Evolutionary conservation across 2,797 vertebrate species (phyloP).

Genomic region (Gastrophryne carolinensis): DNA sequence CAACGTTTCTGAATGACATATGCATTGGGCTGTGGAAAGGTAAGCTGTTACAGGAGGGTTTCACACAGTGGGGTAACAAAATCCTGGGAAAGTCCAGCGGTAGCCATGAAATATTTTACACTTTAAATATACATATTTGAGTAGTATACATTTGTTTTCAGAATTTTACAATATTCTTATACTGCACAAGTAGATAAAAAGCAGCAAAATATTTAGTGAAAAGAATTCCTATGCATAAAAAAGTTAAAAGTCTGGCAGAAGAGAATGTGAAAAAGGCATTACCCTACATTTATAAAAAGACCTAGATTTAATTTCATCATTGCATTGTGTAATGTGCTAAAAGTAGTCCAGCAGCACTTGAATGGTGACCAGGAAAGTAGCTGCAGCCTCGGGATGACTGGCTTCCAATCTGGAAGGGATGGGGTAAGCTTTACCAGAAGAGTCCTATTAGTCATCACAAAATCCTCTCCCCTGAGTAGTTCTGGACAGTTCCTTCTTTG

Average conservation of each 20-base stretch:
- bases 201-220: no score
- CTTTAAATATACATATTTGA: not conserved
- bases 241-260: no score
- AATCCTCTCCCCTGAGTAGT: not conserved
- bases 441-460: constrained; percentile 6
- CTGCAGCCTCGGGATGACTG: not conserved
- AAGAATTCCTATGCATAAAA: no score
- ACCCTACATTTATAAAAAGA: no score
- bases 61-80: no score
- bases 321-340: constrained; percentile 10
- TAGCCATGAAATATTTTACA: no score
- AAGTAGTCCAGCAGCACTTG: constrained; percentile 19
- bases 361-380: constrained; percentile 36
- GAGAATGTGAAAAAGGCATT: no score
- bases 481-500: not conserved
- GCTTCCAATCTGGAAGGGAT: constrained; percentile 32
- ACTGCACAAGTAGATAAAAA: not conserved
- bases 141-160: not conserved
- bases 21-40: no score
- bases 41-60: no score
- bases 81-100: no score
- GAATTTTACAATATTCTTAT: not conserved
- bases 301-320: constrained; percentile 10
- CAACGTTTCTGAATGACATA: no score
- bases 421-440: not conserved